Evolutionary conservation across 1,140 invertebrate genomes (phyloP).

Genomic region (Halictus rubicundus): DNA sequence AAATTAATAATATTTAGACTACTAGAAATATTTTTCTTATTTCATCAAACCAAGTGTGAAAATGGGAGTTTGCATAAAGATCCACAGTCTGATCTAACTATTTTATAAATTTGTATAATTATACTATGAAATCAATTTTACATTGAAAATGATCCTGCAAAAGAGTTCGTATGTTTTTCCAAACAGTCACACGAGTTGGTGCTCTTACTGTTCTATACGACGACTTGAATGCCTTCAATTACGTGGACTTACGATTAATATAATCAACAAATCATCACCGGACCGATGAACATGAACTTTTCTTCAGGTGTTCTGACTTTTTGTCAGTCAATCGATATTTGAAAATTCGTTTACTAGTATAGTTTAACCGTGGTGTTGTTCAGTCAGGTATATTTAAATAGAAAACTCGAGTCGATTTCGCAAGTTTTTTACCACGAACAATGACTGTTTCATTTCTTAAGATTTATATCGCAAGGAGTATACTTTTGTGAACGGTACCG

Average conservation of each 20-base stretch:
- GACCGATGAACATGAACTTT: background rate
- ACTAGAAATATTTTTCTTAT: too few species aligned
- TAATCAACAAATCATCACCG: background rate
- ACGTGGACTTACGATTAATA: background rate
- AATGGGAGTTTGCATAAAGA: too few species aligned
- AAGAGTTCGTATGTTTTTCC: too few species aligned
- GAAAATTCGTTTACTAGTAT: too few species aligned
- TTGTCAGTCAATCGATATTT: background rate
- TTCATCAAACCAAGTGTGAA: too few species aligned
- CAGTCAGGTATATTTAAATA: background rate
- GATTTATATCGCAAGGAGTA: background rate
- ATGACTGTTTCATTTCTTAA: background rate
- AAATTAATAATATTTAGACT: too few species aligned
- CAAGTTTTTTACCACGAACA: background rate
- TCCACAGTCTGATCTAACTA: too few species aligned
- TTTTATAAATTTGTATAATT: too few species aligned
- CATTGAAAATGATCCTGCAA: too few species aligned
- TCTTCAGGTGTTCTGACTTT: background rate
- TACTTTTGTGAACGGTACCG: background rate
- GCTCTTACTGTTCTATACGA: background rate
- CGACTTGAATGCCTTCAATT: background rate
- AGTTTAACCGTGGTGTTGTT: background rate
- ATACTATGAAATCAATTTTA: too few species aligned
- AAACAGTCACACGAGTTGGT: background rate
- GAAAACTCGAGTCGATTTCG: background rate